These are phyloP conservation scores for Tribolium freemani DNA, from an alignment of 2,888 invertebrate species.

Conservation along the genomic window DNA sequence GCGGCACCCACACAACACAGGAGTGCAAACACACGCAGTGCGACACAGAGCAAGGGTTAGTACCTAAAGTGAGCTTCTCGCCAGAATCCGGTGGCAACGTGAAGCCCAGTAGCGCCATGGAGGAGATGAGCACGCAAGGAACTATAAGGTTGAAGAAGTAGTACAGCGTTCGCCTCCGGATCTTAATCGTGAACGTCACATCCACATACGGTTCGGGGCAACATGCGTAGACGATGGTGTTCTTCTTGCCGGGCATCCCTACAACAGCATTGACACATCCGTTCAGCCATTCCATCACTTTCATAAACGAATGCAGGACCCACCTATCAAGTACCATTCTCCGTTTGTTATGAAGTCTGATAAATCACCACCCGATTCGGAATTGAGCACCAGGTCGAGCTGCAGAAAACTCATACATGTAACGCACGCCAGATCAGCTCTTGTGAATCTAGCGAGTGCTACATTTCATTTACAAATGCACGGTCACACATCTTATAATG, in stretches of 20 bases:
- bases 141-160: conserved; percentile 99
- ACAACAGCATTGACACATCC: conserved; percentile 55
- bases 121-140: conserved; percentile 98
- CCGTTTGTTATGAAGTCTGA: conserved; percentile 99
- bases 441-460: conserved; percentile 38
- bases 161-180: conserved; percentile 95
- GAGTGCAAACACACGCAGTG: conserved; percentile 58
- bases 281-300: background rate
- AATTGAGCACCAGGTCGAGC: conserved; percentile 97
- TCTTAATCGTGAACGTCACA: conserved; percentile 96
- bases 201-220: conserved; percentile 95
- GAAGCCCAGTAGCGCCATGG: conserved; percentile 98
- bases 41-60: conserved; percentile 57
- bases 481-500: conserved; percentile 40
- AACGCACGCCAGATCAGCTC: conserved; percentile 52
- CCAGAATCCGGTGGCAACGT: conserved; percentile 98
- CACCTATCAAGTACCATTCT: conserved; percentile 99
- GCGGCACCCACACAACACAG: conserved; percentile 61
- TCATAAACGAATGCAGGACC: conserved; percentile 64
- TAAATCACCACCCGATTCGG: conserved; percentile 93
- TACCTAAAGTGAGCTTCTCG: conserved; percentile 95
- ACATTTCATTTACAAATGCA: conserved; percentile 40
- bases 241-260: conserved; percentile 95
- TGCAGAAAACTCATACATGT: conserved; percentile 70
- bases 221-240: conserved; percentile 92